A percentile compares a stretch with the other conserved stretches of the same genome.
Conservation (phyloP, 2,888 invertebrate species). For the Hyalella azteca region DNA sequence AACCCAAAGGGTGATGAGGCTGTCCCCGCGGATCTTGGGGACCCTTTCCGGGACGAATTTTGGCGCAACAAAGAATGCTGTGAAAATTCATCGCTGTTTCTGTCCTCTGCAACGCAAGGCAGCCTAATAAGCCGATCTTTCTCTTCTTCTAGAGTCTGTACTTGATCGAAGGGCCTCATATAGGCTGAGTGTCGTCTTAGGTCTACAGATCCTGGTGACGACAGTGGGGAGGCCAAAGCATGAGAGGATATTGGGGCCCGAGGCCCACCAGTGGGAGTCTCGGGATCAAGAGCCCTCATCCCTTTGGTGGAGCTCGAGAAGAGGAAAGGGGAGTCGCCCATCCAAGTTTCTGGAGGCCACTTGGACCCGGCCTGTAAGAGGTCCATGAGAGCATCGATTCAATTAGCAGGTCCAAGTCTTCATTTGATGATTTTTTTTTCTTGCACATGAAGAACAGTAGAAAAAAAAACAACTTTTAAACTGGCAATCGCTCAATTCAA, state of each 20-base stretch:
- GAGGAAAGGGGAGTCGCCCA: slow-evolving; percentile 19
- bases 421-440: slow-evolving; percentile 12
- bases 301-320: slow-evolving; percentile 6
- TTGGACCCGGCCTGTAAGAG: slow-evolving; percentile 17
- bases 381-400: slow-evolving; percentile 22
- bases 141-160: slow-evolving; percentile 34
- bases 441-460: too few relatives aligned
- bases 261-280: not conserved
- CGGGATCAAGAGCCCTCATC: slow-evolving; percentile 15
- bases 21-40: not conserved
- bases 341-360: slow-evolving; percentile 25
- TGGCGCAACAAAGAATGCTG: not conserved
- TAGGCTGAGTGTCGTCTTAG: slow-evolving; percentile 50
- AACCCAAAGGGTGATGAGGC: not conserved
- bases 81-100: not conserved
- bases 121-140: slow-evolving; percentile 5
- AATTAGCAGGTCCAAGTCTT: slow-evolving; percentile 18
- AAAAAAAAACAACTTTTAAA: too few relatives aligned
- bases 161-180: slow-evolving; percentile 46
- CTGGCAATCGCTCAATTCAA: too few relatives aligned
- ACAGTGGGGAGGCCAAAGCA: slow-evolving; percentile 32
- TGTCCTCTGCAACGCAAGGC: not conserved
- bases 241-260: not conserved
- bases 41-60: not conserved
- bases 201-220: slow-evolving; percentile 43